Evolutionary conservation across 2,113 vertebrate genomes (phyloP).

Genomic region (Brienomyrus brachyistius): DNA sequence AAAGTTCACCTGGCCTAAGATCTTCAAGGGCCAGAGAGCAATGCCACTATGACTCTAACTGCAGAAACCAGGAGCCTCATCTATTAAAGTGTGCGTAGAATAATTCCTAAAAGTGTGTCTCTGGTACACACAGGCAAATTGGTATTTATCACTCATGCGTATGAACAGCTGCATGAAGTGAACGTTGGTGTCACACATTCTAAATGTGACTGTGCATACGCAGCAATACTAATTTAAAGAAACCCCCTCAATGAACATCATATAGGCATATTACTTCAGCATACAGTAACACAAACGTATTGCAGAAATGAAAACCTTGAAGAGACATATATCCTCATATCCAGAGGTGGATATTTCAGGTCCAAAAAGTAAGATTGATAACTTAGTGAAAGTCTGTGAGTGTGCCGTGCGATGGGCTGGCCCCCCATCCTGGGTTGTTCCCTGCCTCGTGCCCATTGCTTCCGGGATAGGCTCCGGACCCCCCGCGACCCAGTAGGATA

Average conservation of each 20-base stretch:
- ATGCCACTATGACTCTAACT: background rate
- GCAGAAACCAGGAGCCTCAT: background rate
- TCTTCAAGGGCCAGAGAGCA: background rate
- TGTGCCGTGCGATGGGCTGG: too few species aligned
- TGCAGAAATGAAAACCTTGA: background rate
- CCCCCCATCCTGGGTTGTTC: too few species aligned
- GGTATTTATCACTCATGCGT: background rate
- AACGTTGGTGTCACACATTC: background rate
- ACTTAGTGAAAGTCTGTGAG: too few species aligned
- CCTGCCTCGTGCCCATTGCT: too few species aligned
- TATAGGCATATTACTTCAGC: background rate
- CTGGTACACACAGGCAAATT: background rate
- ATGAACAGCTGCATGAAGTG: background rate
- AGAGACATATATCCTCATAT: background rate
- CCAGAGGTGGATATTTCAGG: background rate
- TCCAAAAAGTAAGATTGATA: background rate
- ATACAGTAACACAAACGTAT: background rate
- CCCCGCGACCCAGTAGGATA: too few species aligned
- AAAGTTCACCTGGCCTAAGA: background rate
- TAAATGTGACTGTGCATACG: background rate
- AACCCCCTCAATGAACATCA: background rate
- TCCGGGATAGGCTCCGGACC: too few species aligned
- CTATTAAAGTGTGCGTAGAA: background rate
- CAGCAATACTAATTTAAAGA: background rate
- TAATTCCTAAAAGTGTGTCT: background rate